Evolutionary conservation across 2,888 invertebrate species (phyloP), one percentile per base, ranked within the genome.

Genomic region (Drosophila tripunctata): DNA sequence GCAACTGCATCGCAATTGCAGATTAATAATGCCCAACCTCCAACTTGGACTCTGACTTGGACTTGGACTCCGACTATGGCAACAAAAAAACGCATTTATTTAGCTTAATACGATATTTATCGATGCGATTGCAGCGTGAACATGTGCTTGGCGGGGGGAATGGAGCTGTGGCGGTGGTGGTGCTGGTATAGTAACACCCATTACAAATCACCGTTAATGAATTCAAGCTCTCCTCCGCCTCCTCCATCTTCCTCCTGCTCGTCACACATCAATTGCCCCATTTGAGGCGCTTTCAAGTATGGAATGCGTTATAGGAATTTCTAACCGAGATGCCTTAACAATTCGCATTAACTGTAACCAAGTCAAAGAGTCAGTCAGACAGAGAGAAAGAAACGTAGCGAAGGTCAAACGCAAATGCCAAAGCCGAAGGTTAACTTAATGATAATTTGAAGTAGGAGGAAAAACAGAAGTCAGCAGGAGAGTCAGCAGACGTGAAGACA

Each of bases 171-270:
- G n/a, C 4, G 14, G 22, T 3, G 30, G 21, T 5, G 22, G n/a
- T 35, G 47, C 8, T 35, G 50, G 75, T 27, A 3, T 14, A 22
- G 21, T 7, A 62, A 80, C 78, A 72, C 73, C 74, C 78, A 87
- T 72, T 71, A 74, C 83, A 76, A 83, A 84, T 84, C 87, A 78
- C 78, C 78, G 84, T 87, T 87, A 78, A 83, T 87, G 79, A 85
- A 78, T 67, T 64, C 61, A 48, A 67, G n/a, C n/a, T n/a, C n/a
- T n/a, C n/a, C n/a, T n/a, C n/a, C n/a, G n/a, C n/a, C n/a, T n/a
- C n/a, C n/a, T n/a, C n/a, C n/a, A n/a, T n/a, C n/a, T n/a, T n/a
- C 36, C 50, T 30, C 22, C 41, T 31, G 30, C 22, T 35, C 15
- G 43, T 22, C 64, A 14, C 47, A 38, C 40, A 12, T 10, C 22